Percentiles rank a stretch among this genome's conserved stretches.
Conservation (phyloP, 2,888 invertebrate species). For the Zygogramma bicolorata region DNA sequence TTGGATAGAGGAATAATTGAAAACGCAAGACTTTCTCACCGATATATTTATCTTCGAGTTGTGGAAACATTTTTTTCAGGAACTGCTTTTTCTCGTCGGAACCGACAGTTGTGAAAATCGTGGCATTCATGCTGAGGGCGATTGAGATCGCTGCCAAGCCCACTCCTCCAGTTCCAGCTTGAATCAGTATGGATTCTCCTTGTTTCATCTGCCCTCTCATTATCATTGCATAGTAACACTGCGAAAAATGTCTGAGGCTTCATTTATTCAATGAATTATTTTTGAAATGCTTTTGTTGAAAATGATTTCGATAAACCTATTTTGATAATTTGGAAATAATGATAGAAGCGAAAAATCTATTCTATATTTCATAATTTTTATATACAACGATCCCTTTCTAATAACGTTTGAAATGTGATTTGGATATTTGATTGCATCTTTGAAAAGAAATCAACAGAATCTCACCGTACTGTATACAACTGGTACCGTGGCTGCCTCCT, state of each 20-base stretch:
- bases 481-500: slow-evolving; percentile 77
- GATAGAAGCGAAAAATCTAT: too few relatives aligned
- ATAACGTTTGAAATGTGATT: too few relatives aligned
- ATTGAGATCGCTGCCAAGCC: slow-evolving; percentile 95
- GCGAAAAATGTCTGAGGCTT: neutral
- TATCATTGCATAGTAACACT: slow-evolving; percentile 31
- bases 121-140: slow-evolving; percentile 85
- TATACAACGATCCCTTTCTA: too few relatives aligned
- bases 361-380: too few relatives aligned
- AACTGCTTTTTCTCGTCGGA: slow-evolving; percentile 86
- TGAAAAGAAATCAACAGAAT: neutral
- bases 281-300: too few relatives aligned
- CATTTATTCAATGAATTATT: neutral
- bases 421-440: too few relatives aligned
- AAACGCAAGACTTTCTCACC: slow-evolving; percentile 58
- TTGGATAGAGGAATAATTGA: neutral
- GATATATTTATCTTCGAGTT: slow-evolving; percentile 80
- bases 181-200: slow-evolving; percentile 51
- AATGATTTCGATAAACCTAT: too few relatives aligned
- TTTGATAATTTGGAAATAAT: too few relatives aligned
- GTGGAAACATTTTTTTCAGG: slow-evolving; percentile 84
- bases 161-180: slow-evolving; percentile 79
- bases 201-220: slow-evolving; percentile 40
- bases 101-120: slow-evolving; percentile 90
- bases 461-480: slow-evolving; percentile 72